phyloP scores from a whole-genome alignment of 1,140 invertebrate species.

The Trachymyrmex cornetzi region DNA sequence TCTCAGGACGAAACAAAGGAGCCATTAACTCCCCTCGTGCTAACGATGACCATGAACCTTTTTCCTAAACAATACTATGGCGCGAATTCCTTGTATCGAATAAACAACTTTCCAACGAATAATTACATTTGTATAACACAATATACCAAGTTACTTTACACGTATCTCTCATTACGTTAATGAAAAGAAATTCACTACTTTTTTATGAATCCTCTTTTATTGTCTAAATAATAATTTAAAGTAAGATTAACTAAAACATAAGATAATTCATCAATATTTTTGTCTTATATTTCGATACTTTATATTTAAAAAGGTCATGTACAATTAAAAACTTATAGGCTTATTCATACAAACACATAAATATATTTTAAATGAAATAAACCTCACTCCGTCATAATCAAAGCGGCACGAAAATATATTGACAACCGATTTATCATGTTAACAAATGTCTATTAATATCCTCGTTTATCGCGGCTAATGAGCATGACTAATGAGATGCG shows the following conservation, averaged over 20 bases:
- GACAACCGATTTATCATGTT: slow-evolving; percentile 78
- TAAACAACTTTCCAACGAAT: not conserved
- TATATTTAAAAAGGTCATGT: not conserved
- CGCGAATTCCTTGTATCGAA: slow-evolving; percentile 1
- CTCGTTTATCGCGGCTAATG: not conserved
- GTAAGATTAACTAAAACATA: not conserved
- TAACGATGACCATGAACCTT: slow-evolving; percentile 26
- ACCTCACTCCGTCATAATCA: not conserved
- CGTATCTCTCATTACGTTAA: not conserved
- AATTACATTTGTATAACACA: not conserved
- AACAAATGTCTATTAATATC: slow-evolving; percentile 72
- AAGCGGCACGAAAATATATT: slow-evolving; percentile 60
- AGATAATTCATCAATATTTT: not conserved
- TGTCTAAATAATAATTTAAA: not conserved
- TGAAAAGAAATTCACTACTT: not conserved
- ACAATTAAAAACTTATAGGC: not conserved
- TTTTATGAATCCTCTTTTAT: not conserved
- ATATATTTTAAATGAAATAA: slow-evolving; percentile 1
- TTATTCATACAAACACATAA: not conserved
- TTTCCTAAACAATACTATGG: not conserved
- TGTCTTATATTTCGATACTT: not conserved
- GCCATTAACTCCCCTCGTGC: slow-evolving; percentile 75
- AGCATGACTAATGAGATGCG: not conserved
- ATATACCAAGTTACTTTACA: not conserved
- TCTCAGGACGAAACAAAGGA: slow-evolving; percentile 73